Conservation (phyloP, 2,888 invertebrate species). For the Lumbricus terrestris region DNA sequence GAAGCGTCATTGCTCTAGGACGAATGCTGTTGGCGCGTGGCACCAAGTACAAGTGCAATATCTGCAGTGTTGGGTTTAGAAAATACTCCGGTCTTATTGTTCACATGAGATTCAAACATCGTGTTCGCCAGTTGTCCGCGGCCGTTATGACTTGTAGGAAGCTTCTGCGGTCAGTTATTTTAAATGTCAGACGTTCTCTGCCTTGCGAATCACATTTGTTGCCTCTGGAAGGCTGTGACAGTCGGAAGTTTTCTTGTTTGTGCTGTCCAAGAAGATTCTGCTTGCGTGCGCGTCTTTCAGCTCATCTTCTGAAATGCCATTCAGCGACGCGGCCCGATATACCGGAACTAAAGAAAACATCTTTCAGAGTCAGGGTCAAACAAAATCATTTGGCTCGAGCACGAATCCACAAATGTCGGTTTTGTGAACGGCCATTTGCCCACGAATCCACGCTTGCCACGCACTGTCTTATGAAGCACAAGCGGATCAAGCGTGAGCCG, state of each 20-base stretch:
- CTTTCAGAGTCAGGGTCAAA: not conserved
- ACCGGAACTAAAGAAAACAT: not conserved
- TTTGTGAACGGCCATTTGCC: not conserved
- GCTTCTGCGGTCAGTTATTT: not conserved
- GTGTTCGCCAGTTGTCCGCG: not conserved
- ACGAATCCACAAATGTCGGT: constrained; percentile 5
- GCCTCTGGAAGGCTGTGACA: not conserved
- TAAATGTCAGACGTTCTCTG: not conserved
- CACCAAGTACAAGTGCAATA: not conserved
- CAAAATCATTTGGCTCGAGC: not conserved
- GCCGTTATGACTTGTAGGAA: not conserved
- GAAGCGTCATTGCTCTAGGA: not conserved
- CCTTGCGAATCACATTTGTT: not conserved
- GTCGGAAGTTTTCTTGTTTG: not conserved
- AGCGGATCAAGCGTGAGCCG: not conserved
- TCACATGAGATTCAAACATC: not conserved
- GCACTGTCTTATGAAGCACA: not conserved
- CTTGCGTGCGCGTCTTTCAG: not conserved
- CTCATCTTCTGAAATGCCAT: not conserved
- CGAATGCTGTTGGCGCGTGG: not conserved
- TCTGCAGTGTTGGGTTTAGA: not conserved
- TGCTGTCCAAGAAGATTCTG: not conserved
- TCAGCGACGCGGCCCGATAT: not conserved
- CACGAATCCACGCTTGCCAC: not conserved
- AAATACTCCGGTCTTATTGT: not conserved